Evolutionary conservation across 2,888 invertebrate species (phyloP), one percentile per base, ranked within the genome.

Genomic region (Agrotis segetum): DNA sequence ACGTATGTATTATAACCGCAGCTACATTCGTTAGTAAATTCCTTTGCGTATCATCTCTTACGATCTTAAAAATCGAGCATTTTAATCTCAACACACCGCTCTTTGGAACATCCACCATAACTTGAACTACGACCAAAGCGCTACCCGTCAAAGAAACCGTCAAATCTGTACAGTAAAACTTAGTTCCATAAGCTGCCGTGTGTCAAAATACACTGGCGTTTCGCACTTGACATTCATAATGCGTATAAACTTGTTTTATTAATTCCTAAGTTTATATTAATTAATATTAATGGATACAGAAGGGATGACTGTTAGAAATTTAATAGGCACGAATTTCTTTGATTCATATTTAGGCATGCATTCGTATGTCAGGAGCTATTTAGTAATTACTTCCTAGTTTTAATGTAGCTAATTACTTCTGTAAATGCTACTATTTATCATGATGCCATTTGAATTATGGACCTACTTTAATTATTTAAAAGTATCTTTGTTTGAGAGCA

Each of bases 11-110:
- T 79, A 74, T 75, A 82, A 75, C 75, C 67, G 50, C 70, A 83
- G 74, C 76, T 64, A 81, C 85, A 85, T 83, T 85, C 85, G 79
- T 85, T 83, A 85, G 85, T 75, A 79, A 79, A 84, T 84, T 77
- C 85, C 74, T 74, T 70, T 17, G 60, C 74, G 24, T 84, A 84
- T 84, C 84, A 67, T 81, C 74, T 69, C 66, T 58, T 74, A 74
- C 71, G 67, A 85, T 85, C 85, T 85, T 55, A 58, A 75, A 74
- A 82, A 82, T 82, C 79, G 76, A 70, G 76, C 72, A 82, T 85
- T 83, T 84, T 79, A 72, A 78, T 82, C 82, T 82, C 47, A 65
- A 74, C 73, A 74, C 71, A 74, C 63, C 72, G 64, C 78, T 82
- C 70, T 82, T 61, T 56, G 24, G 29, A 62, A 59, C 11, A 0